Base-by-base conservation (phyloP, 2,888 invertebrate species). In the Eulithis testata region DNA sequence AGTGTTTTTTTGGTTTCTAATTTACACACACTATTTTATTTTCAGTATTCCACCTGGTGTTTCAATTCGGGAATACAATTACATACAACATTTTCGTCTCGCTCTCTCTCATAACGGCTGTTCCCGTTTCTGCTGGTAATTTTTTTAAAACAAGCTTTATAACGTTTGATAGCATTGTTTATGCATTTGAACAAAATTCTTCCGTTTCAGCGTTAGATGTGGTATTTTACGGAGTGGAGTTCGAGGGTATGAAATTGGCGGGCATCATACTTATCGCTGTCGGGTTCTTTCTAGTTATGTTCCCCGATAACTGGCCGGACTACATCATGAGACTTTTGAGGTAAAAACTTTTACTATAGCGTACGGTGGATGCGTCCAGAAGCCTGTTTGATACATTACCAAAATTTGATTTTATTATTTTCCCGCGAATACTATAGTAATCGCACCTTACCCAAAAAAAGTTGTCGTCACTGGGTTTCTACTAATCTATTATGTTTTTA, bases 291-390 rank as follows among this genome's bases (percentile, higher is more conserved):
- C 94, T 98, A 61, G 98, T 98, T 69, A 97, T 98, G 96, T 97
- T 98, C 77, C 98, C 98, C 0, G 97, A 98, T 88, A 98, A 98
- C 93, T 98, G 98, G 98, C 98, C 98, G 0, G 97, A 98, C 85
- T 98, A 98, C 88, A 97, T 98, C 87, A 98, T 97, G 81, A 94
- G 97, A 76, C 94, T 98, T 68, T 94, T 98, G 78, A 96, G 98
- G 97, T 98, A 94, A 63, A 1, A 37, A 2, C 9, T 37, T 54
- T 43, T 27, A 21, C 3, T 14, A 14, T 0, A 0, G 1, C 12
- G 9, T 37, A 21, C 21, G 21, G 21, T 2, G 21, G 21, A 21
- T 21, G 21, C 3, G 31, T 31, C 31, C 0, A 31, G 3, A 31
- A 21, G 21, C 21, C n/a, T n/a, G n/a, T n/a, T n/a, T n/a, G n/a